A percentile compares a stretch with the other conserved stretches of the same genome.
phyloP scores from a whole-genome alignment of 2,888 invertebrate genomes.

The Acleris emargana region DNA sequence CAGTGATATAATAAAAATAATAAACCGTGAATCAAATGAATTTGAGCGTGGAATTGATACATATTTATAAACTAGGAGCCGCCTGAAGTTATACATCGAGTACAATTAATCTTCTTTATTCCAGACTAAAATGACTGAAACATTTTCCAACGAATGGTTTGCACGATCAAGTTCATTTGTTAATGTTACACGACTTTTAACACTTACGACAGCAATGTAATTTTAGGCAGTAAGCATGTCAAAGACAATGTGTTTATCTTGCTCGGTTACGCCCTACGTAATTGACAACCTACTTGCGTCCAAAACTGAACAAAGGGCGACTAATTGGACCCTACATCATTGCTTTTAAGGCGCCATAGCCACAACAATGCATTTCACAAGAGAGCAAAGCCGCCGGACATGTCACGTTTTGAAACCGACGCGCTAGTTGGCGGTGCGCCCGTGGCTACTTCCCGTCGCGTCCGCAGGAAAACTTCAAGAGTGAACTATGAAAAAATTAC shows the following conservation, averaged over 20 bases:
- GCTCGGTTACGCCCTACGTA: not conserved
- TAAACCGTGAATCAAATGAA: conserved; percentile 9
- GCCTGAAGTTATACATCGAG: conserved; percentile 9
- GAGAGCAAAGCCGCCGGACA: conserved; percentile 47
- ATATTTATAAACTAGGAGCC: conserved; percentile 9
- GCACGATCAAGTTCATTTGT: too few relatives aligned
- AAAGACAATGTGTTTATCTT: too few relatives aligned
- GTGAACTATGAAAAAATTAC: not conserved
- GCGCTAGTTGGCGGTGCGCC: conserved; percentile 69
- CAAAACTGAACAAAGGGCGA: not conserved
- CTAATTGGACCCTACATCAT: conserved; percentile 23
- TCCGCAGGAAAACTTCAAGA: conserved; percentile 32
- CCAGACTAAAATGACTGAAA: not conserved
- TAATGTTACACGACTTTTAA: too few relatives aligned
- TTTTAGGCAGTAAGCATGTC: too few relatives aligned
- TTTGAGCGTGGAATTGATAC: conserved; percentile 2
- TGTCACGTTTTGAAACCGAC: conserved; percentile 64
- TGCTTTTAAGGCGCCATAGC: conserved; percentile 15
- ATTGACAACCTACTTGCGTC: conserved; percentile 6
- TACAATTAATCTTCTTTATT: conserved; percentile 8
- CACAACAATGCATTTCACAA: conserved; percentile 32
- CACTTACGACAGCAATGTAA: too few relatives aligned
- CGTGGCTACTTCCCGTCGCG: conserved; percentile 62
- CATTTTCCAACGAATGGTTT: too few relatives aligned
- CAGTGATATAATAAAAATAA: not conserved